Base-by-base conservation (phyloP, 2,113 vertebrate species). In the Sula dactylatra region DNA sequence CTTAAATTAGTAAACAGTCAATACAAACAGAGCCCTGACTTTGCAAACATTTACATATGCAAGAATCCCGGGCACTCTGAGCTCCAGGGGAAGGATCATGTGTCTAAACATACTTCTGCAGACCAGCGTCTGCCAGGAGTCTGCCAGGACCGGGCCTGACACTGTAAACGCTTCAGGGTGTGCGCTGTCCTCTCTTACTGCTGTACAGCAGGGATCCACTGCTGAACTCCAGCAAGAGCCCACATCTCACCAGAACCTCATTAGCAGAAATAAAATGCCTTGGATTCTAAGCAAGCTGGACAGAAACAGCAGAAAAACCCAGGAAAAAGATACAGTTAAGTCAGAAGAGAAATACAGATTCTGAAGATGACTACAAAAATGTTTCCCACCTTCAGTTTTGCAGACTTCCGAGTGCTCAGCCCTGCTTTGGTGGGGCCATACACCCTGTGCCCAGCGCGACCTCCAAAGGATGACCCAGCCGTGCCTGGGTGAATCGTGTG, bases 21-120 rank as follows among this genome's bases (percentile, higher is more conserved):
- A 84, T 71, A 45, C 32, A 96, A 95, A 90, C 36, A 88, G 86
- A 86, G 42, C 55, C 52, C 44, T 54, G 76, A 71, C 44, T 84
- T 58, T 64, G 86, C 76, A 88, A 88, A 78, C 71, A 84, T 94
- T 90, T 95, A 94, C 64, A 64, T 83, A 82, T 81, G 47, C n/a
- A 90, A 88, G 93, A 93, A 56, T 44, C 21, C 59, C 19, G 42
- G 55, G 34, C 64, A 55, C 76, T 49, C 42, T 22, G 72, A 84
- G 65, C 55, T 84, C 0, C 2, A 94, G 52, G 31, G 34, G 64
- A 90, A 86, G 77, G 77, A 88, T 72, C 4, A 5, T 22, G 16
- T 82, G 31, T 74, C 86, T 87, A 78, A 96, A 86, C 45, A 72
- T 7, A 17, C 24, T 87, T 42, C 31, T 0, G 26, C 2, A 3